phyloP scores from a whole-genome alignment of 2,888 invertebrate species.

The Papilio gigon region DNA sequence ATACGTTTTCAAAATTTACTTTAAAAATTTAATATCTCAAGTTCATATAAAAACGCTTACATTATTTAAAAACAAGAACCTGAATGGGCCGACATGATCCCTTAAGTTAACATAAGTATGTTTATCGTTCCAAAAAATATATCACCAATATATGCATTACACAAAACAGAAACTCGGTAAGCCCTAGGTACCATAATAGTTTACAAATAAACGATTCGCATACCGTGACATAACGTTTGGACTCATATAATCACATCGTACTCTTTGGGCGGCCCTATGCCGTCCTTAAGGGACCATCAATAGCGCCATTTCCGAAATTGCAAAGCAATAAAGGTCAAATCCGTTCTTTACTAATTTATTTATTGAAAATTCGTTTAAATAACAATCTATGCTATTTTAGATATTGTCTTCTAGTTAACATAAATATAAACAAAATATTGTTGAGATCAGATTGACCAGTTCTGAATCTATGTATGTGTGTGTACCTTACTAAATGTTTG shows the following conservation, averaged over 20 bases:
- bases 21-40: too few species aligned
- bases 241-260: constrained; percentile 63
- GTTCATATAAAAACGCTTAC: too few species aligned
- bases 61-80: constrained; percentile 9
- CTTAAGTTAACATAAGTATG: constrained; percentile 19
- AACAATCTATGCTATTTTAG: too few species aligned
- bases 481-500: background rate
- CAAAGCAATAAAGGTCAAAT: constrained; percentile 58
- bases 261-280: constrained; percentile 54
- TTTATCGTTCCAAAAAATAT: constrained; percentile 34
- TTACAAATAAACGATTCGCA: constrained; percentile 56
- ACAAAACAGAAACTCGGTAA: constrained; percentile 9
- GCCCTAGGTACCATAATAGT: constrained; percentile 41
- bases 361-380: background rate
- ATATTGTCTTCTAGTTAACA: too few species aligned
- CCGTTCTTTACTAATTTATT: constrained; percentile 28
- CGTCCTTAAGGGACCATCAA: constrained; percentile 51
- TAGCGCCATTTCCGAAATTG: constrained; percentile 71
- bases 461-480: background rate
- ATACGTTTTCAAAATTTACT: too few species aligned
- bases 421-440: too few species aligned
- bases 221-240: constrained; percentile 61
- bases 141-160: constrained; percentile 22
- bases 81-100: constrained; percentile 30
- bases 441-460: too few species aligned